Evolutionary conservation across 92 coral and sea anemone species (phyloP), one percentile per base, ranked within the genome.

Genomic region (Muricea muricata): DNA sequence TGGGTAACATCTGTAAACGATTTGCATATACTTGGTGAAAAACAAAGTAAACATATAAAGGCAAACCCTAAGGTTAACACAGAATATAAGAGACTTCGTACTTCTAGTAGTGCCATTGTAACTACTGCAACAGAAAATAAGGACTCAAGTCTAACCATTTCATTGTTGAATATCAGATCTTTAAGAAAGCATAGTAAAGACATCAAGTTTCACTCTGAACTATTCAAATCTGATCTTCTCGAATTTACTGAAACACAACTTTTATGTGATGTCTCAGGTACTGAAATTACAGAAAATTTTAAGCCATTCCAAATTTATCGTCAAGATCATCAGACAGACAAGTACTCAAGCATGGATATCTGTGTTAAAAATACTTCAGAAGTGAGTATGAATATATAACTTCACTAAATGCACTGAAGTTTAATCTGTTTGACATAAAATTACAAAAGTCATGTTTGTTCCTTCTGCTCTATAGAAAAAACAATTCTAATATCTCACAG

Each of bases 341-440:
- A 32, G 42, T 85, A 75, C 48, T 76, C 58, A 28, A 85, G 84
- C 74, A 56, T 85, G 68, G 89, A 84, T 23, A n/a, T 85, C 25
- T 85, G 89, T 78, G 61, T 70, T 28, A 85, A 20, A 85, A 40
- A 37, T 31, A 83, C 41, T n/a, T 42, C 54, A 14, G 37, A n/a
- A 33, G 24, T 83, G 15, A 57, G 1, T 35, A 29, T 42, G 81
- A 68, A 60, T 60, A 79, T 12, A 47, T 83, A 20, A 76, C 48
- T 41, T 63, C 25, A 7, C 60, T 67, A 24, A 81, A 87, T 81
- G 87, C 63, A 17, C 81, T 30, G 60, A 82, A 30, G 42, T 82
- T 71, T 87, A 47, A 57, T 79, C 2, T 67, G 57, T 25, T 31
- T 29, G 39, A 23, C 71, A 56, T 50, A 33, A 79, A 60, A 56